These are phyloP conservation scores for Cheirogaleus major DNA, from an alignment of 2,797 vertebrate species.

Conservation along the genomic window DNA sequence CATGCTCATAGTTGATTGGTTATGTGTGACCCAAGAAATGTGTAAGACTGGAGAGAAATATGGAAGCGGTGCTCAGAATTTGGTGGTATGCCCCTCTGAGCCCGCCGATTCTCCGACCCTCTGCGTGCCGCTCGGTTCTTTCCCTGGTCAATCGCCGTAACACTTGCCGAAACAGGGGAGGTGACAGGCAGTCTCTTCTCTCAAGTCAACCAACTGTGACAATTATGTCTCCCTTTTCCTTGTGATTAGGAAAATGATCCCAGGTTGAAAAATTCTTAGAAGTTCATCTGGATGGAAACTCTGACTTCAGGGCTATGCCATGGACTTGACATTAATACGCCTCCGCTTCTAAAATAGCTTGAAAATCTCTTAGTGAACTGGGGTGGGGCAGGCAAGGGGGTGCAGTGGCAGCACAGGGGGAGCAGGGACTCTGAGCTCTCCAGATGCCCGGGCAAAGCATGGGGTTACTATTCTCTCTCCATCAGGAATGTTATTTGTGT, in stretches of 20 bases:
- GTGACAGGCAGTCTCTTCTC: background rate
- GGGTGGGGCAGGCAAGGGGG: too few relatives aligned
- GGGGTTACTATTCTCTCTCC: background rate
- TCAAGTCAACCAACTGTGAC: background rate
- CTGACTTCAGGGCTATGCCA: background rate
- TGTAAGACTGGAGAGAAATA: too few relatives aligned
- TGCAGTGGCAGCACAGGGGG: fast-evolving
- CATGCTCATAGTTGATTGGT: too few relatives aligned
- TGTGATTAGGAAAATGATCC: background rate
- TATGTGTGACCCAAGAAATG: too few relatives aligned
- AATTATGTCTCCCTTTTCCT: background rate
- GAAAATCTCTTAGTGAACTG: background rate
- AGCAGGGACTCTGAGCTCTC: background rate
- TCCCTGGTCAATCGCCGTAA: too few relatives aligned
- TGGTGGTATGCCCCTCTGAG: too few relatives aligned
- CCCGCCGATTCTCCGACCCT: too few relatives aligned
- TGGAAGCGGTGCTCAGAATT: too few relatives aligned
- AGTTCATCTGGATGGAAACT: background rate
- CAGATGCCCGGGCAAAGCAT: background rate
- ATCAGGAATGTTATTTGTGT: background rate
- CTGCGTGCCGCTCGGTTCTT: too few relatives aligned
- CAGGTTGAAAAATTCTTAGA: background rate
- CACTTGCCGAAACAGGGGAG: too few relatives aligned
- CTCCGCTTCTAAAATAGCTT: background rate
- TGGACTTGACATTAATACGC: background rate